These are phyloP conservation scores for Hycleus cichorii DNA, from an alignment of 1,140 invertebrate genomes.

Conservation along the genomic window DNA sequence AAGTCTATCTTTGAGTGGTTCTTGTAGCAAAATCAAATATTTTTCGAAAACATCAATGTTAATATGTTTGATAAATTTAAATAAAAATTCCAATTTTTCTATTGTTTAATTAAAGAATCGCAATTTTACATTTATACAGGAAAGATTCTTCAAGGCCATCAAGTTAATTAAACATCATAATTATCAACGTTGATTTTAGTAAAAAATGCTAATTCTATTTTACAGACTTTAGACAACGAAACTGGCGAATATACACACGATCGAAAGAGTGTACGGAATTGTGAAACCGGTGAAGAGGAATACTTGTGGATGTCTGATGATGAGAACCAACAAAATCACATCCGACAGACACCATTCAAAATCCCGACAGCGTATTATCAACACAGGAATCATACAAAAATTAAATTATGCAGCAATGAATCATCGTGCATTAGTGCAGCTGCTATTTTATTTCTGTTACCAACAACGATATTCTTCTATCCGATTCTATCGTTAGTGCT, in stretches of 20 bases:
- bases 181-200: too few species aligned
- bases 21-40: too few species aligned
- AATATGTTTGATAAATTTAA: too few species aligned
- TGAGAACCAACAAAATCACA: neutral
- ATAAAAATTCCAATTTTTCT: too few species aligned
- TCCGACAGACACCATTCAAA: neutral
- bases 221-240: slow-evolving; percentile 23
- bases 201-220: neutral
- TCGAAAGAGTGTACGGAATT: slow-evolving; percentile 3
- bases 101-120: too few species aligned
- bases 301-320: neutral
- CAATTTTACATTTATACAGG: too few species aligned
- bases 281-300: slow-evolving; percentile 31
- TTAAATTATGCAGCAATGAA: neutral
- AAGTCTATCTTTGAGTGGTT: too few species aligned
- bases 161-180: too few species aligned
- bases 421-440: slow-evolving; percentile 1
- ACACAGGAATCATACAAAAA: neutral
- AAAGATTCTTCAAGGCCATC: too few species aligned
- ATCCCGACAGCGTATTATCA: neutral
- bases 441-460: slow-evolving; percentile 35
- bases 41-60: too few species aligned
- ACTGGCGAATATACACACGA: slow-evolving; percentile 24
- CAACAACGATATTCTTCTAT: slow-evolving; percentile 41
- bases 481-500: slow-evolving; percentile 33